Evolutionary conservation across 2,113 vertebrate species (phyloP), one percentile per base, ranked within the genome.

Genomic region (Oryzias celebensis): DNA sequence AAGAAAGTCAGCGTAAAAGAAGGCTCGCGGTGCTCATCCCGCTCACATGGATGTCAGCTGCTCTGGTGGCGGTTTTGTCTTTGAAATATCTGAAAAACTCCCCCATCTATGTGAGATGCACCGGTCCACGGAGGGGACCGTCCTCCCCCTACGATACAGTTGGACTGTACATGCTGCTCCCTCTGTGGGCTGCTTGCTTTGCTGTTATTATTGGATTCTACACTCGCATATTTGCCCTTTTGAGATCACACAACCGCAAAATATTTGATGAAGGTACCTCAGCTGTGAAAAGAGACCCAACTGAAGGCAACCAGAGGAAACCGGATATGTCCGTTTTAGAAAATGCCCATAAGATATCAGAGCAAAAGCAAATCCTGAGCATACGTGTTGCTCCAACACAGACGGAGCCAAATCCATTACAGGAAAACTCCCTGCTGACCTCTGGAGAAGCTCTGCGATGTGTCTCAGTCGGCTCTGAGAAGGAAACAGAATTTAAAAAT

Each of bases 101-200:
- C 1, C 85, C 87, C 0, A 79, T 91, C 26, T 70, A 90, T 50
- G 14, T 75, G 6, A 82, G 58, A 65, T 92, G 92, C 65, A 73
- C 44, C 47, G 87, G 86, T 31, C 47, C 60, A 24, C 41, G 17
- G 2, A 14, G 60, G 48, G 63, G 81, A 3, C 7, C 20, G 1
- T 49, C 62, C 0, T 24, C 58, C 7, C 80, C 86, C 12, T 86
- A 87, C 23, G 90, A 91, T 78, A 89, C 84, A 1, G 90, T 90
- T 64, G 91, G 91, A 50, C 72, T 90, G 18, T 91, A 90, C 48
- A 72, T 92, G 59, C 58, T 93, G 62, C 65, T 91, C 42, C 91
- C 91, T 7, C 71, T 92, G 22, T 93, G 92, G 92, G 87, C 68
- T 1, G 60, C 54, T 12, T 93, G 88, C 56, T 88, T 91, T 36